Evolutionary conservation across 1,140 invertebrate genomes (phyloP), one percentile per base, ranked within the genome.

Genomic region (Zaprionus nigranus): DNA sequence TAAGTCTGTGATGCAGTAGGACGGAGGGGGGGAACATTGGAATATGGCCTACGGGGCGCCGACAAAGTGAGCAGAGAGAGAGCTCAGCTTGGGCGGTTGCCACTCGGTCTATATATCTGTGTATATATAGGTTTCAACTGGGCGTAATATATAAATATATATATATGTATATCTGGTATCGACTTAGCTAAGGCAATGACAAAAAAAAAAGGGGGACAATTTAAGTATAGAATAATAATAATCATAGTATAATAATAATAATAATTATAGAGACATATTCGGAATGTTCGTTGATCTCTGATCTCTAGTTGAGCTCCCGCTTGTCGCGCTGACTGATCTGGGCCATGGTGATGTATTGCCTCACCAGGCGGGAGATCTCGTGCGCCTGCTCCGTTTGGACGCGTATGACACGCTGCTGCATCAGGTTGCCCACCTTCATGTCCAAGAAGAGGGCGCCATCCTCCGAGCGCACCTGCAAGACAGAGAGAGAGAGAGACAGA

Each of bases 341-440:
- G 81, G 97, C 96, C 93, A 97, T 96, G 69, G 96, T 97, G 90
- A 99, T 98, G 93, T 99, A 99, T 93, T 99, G 98, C 17, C 97
- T 95, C 84, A 99, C 98, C 64, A 99, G 95, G 74, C 98, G 95
- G 12, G 98, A 98, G 76, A 99, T 98, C 92, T 98, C 97, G 91
- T 98, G 97, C 9, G 98, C 98, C 93, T 99, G 98, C 92, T 99
- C 98, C 2, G 98, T 99, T 92, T 99, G 98, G 68, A 99, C 95
- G 80, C 98, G 94, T 24, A 98, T 98, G 71, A 99, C 98, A 72
- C 98, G 95, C 93, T 99, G 98, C 90, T 98, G 97, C 95, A 99
- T 97, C 79, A 99, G 93, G 92, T 99, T 99, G 20, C 98, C 98
- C 91, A 97, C 97, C 93, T 99, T 99, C 96, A 99, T 97, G 93